Base-by-base conservation (phyloP, 2,113 vertebrate genomes). In the Hippocampus comes region DNA sequence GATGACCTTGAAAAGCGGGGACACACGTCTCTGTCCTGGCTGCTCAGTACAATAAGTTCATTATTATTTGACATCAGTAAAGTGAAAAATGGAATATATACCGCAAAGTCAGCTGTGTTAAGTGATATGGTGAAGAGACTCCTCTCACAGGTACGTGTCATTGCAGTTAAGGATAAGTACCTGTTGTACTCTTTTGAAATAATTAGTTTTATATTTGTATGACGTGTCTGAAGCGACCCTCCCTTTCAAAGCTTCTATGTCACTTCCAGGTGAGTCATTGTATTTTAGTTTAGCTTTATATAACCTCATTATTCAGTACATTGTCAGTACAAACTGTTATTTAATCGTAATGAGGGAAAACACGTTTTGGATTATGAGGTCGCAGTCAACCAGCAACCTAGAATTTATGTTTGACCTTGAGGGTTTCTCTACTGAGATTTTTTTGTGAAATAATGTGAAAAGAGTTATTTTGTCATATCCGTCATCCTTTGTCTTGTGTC, bases 401-500 rank as follows among this genome's bases (percentile, higher is more conserved):
- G 49, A 53, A 53, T 18, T 53, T 20, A 21, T 53, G 49, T 20
- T 53, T 18, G 7, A 53, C 49, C 49, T 21, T 53, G 17, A 6
- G 20, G 8, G 49, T 18, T 53, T 53, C 18, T 20, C 57, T 27
- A 15, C 12, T 9, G 9, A 23, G 12, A 0, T n/a, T n/a, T 55
- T 55, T n/a, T 56, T 53, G 64, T 63, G 46, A 27, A 23, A 25
- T 42, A 5, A 9, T 56, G 0, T 30, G 41, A 30, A n/a, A 38
- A 15, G 68, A 42, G 63, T 72, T 67, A 66, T 17, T 67, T 66
- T 42, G 12, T 2, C 48, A n/a, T 75, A 48, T 77, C 17, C 34
- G 56, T 55, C 41, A 43, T 34, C 41, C 23, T 65, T 68, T 79
- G 49, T 71, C 48, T 77, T 75, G 43, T 70, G 77, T 78, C 67